Conservation (phyloP, 92 coral and sea anemone species). For the Epizoanthus stellaris region DNA sequence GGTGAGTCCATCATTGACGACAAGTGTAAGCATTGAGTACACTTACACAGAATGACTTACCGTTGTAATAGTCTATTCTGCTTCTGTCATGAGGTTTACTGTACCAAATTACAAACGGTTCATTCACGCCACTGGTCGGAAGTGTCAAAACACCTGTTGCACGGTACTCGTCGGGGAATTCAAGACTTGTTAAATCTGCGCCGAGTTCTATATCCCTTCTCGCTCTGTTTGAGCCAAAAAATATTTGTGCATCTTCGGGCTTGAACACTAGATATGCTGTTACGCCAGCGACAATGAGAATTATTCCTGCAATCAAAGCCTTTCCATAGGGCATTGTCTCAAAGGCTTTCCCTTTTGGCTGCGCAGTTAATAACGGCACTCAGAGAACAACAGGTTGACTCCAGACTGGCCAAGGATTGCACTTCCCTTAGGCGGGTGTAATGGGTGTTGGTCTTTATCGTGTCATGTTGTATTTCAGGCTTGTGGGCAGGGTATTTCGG, state of each 20-base stretch:
- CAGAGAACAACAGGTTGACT: conserved; percentile 4
- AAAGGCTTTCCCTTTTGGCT: not conserved
- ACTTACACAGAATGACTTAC: conserved; percentile 51
- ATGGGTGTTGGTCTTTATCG: conserved; percentile 40
- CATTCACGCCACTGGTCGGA: conserved; percentile 84
- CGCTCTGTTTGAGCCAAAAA: conserved; percentile 44
- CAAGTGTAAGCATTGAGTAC: no score
- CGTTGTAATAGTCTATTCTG: conserved; percentile 91
- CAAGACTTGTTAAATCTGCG: conserved; percentile 66
- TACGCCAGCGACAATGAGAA: conserved; percentile 60
- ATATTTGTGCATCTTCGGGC: conserved; percentile 56
- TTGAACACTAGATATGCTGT: conserved; percentile 66
- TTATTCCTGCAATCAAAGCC: conserved; percentile 51
- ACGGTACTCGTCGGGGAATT: conserved; percentile 90
- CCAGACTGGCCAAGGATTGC: not conserved
- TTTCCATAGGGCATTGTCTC: conserved; percentile 67
- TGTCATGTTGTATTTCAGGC: conserved; percentile 68
- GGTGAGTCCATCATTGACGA: no score
- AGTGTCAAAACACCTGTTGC: conserved; percentile 91
- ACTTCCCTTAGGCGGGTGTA: not conserved
- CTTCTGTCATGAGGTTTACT: conserved; percentile 77
- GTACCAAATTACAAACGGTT: conserved; percentile 96
- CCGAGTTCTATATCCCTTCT: conserved; percentile 71
- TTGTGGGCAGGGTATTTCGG: conserved; percentile 30
- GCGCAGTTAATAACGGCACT: not conserved